Conservation (phyloP, 2,113 vertebrate genomes). For the Astur gentilis region DNA sequence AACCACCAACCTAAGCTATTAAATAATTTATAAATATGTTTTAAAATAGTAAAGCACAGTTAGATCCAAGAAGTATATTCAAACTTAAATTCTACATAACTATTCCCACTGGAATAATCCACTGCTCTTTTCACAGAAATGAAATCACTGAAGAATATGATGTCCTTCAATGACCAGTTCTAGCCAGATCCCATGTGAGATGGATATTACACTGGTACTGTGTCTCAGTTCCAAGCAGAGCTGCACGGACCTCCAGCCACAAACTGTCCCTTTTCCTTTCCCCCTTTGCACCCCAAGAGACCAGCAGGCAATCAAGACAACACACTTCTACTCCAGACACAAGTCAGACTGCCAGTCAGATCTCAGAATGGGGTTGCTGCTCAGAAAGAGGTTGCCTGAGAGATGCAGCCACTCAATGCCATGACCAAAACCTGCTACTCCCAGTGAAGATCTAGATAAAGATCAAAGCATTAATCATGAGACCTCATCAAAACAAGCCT, state of each 20-base stretch:
- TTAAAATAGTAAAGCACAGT: not conserved
- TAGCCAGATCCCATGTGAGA: not conserved
- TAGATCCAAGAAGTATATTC: not conserved
- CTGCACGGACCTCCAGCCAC: not conserved
- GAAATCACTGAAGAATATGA: not conserved
- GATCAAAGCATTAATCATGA: constrained; percentile 1
- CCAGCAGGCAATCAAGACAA: not conserved
- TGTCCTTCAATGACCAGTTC: not conserved
- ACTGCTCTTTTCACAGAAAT: not conserved
- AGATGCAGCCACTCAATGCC: not conserved
- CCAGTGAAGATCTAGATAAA: not conserved
- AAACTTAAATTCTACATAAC: not conserved
- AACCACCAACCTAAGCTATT: not conserved
- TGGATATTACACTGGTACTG: not conserved
- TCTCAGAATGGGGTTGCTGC: not conserved
- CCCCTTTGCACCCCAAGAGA: not conserved
- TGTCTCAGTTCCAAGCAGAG: not conserved
- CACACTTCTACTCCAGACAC: not conserved
- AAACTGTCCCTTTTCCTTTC: not conserved
- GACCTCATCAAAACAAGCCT: not conserved
- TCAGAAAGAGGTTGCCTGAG: not conserved
- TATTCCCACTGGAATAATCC: not conserved
- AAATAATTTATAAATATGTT: not conserved
- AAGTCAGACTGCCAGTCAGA: not conserved
- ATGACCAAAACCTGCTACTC: not conserved